Conservation (phyloP, 2,113 vertebrate genomes). For the Misgurnus anguillicaudatus region DNA sequence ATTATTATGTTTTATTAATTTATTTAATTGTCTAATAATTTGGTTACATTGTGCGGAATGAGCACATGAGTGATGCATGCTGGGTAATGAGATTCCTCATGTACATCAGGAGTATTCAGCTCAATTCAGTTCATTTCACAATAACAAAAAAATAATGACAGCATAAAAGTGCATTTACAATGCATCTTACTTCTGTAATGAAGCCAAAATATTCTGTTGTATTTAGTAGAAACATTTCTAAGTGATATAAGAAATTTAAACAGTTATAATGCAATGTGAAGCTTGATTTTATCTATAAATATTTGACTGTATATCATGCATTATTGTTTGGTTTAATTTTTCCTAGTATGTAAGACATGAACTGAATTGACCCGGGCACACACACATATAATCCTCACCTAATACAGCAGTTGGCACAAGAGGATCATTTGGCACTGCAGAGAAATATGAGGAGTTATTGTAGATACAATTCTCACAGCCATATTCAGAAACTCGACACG, state of each 20-base stretch:
- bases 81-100: constrained; percentile 68
- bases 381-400: constrained; percentile 85
- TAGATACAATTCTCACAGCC: not conserved
- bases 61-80: constrained; percentile 67
- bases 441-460: constrained; percentile 84
- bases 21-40: no score
- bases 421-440: constrained; percentile 96
- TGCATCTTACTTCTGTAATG: not conserved
- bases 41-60: not conserved
- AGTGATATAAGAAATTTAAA: no score
- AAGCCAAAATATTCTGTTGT: no score
- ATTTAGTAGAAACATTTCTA: no score
- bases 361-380: constrained; percentile 63
- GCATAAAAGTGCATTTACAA: not conserved
- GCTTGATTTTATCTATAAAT: not conserved
- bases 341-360: not conserved
- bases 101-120: constrained; percentile 23
- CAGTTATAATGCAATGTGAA: not conserved
- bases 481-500: no score
- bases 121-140: constrained; percentile 12
- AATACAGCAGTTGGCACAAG: constrained; percentile 98
- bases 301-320: not conserved
- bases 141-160: not conserved
- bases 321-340: not conserved
- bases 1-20: no score